phyloP scores from a whole-genome alignment of 2,888 invertebrate genomes.

The Coelinius sp. region DNA sequence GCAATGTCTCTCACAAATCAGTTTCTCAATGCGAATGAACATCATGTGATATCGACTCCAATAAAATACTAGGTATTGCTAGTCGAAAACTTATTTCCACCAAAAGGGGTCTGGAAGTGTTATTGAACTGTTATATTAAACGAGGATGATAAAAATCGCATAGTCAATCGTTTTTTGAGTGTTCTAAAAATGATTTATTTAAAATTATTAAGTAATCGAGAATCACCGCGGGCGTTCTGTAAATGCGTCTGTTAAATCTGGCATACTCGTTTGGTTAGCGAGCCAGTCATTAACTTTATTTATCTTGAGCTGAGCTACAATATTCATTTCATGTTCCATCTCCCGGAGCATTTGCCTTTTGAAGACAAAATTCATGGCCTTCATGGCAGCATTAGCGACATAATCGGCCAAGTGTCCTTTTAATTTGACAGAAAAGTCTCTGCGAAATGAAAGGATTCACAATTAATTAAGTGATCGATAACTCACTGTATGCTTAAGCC shows the following conservation, averaged over 20 bases:
- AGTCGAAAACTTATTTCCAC: too few species aligned
- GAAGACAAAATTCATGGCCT: background rate
- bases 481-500: too few species aligned
- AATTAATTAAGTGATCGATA: too few species aligned
- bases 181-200: background rate
- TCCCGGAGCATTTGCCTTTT: background rate
- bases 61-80: too few species aligned
- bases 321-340: background rate
- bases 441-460: background rate
- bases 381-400: background rate
- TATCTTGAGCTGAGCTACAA: background rate
- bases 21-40: too few species aligned
- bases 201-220: background rate
- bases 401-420: conserved; percentile 2
- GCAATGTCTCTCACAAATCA: too few species aligned
- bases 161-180: background rate
- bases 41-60: too few species aligned
- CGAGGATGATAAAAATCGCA: background rate
- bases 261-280: background rate
- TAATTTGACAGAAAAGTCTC: background rate
- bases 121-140: too few species aligned
- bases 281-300: conserved; percentile 13
- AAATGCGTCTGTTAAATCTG: background rate
- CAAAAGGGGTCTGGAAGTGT: too few species aligned
- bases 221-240: background rate